A percentile compares a stretch with the other conserved stretches of the same genome.
These are phyloP conservation scores for Tetragnatha montana DNA, from an alignment of 2,888 invertebrate genomes.

Conservation along the genomic window DNA sequence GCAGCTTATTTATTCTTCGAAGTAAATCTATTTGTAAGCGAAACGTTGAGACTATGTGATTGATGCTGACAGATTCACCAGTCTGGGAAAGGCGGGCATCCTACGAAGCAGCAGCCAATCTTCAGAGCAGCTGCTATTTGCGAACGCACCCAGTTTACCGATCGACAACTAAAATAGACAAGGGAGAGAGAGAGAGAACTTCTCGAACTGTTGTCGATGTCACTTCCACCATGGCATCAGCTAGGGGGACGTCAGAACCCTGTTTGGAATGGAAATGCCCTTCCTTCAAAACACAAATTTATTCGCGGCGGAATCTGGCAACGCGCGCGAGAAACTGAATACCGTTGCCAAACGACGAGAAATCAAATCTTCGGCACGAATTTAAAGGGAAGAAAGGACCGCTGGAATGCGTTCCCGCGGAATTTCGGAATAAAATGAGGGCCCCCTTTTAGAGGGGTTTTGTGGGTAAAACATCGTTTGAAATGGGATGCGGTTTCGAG, in stretches of 20 bases:
- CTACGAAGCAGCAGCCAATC: no score
- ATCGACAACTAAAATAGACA: constrained; percentile 21
- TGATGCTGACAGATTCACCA: no score
- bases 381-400: neutral
- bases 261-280: neutral
- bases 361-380: neutral
- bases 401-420: neutral
- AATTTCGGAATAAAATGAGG: neutral
- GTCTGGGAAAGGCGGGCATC: no score
- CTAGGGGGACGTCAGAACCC: constrained; percentile 4
- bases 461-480: neutral
- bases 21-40: no score
- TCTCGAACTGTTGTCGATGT: constrained; percentile 40
- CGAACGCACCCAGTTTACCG: constrained; percentile 7
- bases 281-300: neutral
- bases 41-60: no score
- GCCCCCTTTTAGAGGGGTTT: neutral
- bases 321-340: neutral
- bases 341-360: constrained; percentile 10
- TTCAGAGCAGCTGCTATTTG: neutral
- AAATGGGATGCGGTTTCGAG: neutral
- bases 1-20: no score
- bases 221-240: constrained; percentile 36
- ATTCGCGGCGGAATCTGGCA: neutral
- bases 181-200: neutral